phyloP scores from a whole-genome alignment of 2,113 vertebrate species.

The Coregonus clupeaformis region DNA sequence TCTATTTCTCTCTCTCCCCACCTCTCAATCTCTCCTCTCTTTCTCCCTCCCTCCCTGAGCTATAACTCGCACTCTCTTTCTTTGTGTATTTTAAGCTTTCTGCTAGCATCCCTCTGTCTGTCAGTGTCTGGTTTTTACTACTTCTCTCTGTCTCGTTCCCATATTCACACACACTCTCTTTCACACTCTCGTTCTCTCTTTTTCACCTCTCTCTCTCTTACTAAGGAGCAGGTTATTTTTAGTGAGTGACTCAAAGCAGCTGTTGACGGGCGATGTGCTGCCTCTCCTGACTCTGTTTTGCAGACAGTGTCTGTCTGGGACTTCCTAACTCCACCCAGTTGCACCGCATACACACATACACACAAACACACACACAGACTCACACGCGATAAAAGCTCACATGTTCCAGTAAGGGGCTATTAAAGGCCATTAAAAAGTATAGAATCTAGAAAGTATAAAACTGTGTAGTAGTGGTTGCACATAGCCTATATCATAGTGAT shows the following conservation, averaged over 20 bases:
- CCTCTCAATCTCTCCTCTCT: background rate
- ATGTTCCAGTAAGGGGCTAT: background rate
- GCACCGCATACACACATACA: too few species aligned
- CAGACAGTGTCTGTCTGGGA: conserved; percentile 28
- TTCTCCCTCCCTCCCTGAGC: background rate
- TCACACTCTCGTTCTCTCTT: background rate
- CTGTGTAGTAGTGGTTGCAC: too few species aligned
- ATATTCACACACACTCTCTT: too few species aligned
- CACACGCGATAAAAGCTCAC: conserved; percentile 1
- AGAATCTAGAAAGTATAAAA: too few species aligned
- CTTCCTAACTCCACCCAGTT: background rate
- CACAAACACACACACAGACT: background rate
- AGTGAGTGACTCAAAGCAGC: conserved; percentile 54
- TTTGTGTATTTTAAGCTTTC: too few species aligned
- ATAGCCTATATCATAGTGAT: too few species aligned
- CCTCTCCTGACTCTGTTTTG: conserved; percentile 17
- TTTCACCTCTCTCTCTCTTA: background rate
- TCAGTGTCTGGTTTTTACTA: too few species aligned
- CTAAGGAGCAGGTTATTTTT: conserved; percentile 44
- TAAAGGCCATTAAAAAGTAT: background rate
- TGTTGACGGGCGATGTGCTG: conserved; percentile 32
- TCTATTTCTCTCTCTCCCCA: background rate
- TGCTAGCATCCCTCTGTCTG: too few species aligned
- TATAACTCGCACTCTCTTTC: background rate
- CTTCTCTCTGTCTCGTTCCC: too few species aligned